Evolutionary conservation across 2,113 vertebrate genomes (phyloP).

Genomic region (Neolamprologus brichardi): DNA sequence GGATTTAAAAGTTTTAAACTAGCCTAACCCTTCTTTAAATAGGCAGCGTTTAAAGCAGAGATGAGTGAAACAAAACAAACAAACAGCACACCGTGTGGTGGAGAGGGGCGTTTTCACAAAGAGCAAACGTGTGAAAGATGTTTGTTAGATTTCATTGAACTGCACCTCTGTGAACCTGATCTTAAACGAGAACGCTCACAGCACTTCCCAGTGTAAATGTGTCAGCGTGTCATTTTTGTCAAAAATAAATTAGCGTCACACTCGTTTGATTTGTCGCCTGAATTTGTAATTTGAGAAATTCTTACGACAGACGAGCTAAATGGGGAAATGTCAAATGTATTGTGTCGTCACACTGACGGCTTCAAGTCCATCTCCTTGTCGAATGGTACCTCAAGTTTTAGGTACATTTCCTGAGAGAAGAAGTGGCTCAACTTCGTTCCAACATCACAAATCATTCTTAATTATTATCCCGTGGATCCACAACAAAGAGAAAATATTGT

Average conservation of each 20-base stretch:
- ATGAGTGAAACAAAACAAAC: neutral
- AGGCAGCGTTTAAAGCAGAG: neutral
- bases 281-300: neutral
- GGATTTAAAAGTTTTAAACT: neutral
- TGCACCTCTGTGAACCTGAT: neutral
- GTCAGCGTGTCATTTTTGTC: neutral
- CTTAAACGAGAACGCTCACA: neutral
- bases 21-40: neutral
- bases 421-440: constrained; percentile 29
- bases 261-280: neutral
- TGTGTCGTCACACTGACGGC: neutral
- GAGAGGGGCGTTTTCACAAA: neutral
- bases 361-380: neutral
- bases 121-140: neutral
- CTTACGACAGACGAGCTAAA: neutral
- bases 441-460: constrained; percentile 71
- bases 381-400: neutral
- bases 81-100: neutral
- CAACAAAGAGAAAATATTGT: constrained; percentile 71
- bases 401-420: constrained; percentile 10
- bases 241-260: neutral
- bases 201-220: neutral
- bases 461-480: constrained; percentile 65
- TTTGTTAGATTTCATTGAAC: neutral
- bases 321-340: neutral